phyloP scores from a whole-genome alignment of 2,888 invertebrate species.

The Heliconius erato region DNA sequence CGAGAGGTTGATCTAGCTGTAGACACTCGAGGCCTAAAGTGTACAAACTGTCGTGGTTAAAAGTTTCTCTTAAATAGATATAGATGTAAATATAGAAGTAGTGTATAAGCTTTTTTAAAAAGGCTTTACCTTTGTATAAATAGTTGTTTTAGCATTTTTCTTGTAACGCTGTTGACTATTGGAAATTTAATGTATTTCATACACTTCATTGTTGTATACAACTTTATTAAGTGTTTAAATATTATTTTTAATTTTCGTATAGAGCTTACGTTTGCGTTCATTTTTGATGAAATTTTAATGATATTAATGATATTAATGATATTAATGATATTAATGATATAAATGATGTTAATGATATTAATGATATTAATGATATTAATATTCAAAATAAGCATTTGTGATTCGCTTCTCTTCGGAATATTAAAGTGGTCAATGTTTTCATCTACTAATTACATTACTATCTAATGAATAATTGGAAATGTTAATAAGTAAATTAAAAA shows the following conservation, averaged over 20 bases:
- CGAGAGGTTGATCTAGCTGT: slow-evolving; percentile 51
- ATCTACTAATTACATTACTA: slow-evolving; percentile 49
- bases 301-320: slow-evolving; percentile 34
- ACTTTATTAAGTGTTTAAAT: slow-evolving; percentile 56
- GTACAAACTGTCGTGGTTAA: slow-evolving; percentile 59
- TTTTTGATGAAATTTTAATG: slow-evolving; percentile 56
- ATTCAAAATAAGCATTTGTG: slow-evolving; percentile 33
- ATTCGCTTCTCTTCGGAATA: slow-evolving; percentile 28
- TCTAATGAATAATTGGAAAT: slow-evolving; percentile 58
- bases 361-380: slow-evolving; percentile 48
- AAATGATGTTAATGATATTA: too few species aligned
- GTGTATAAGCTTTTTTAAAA: slow-evolving; percentile 58
- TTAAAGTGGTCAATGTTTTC: slow-evolving; percentile 44
- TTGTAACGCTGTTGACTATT: slow-evolving; percentile 64
- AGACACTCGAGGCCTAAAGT: slow-evolving; percentile 56
- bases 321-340: too few species aligned
- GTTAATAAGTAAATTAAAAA: slow-evolving; percentile 49
- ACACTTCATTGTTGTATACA: slow-evolving; percentile 58
- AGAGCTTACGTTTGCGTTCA: slow-evolving; percentile 42
- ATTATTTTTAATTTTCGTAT: slow-evolving; percentile 55
- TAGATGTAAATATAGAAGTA: slow-evolving; percentile 62
- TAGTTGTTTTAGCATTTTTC: slow-evolving; percentile 64
- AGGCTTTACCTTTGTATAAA: slow-evolving; percentile 63
- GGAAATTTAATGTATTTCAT: slow-evolving; percentile 56
- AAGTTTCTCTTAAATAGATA: slow-evolving; percentile 64